Evolutionary conservation across 2,888 invertebrate genomes (phyloP).

Genomic region (Achlya flavicornis): DNA sequence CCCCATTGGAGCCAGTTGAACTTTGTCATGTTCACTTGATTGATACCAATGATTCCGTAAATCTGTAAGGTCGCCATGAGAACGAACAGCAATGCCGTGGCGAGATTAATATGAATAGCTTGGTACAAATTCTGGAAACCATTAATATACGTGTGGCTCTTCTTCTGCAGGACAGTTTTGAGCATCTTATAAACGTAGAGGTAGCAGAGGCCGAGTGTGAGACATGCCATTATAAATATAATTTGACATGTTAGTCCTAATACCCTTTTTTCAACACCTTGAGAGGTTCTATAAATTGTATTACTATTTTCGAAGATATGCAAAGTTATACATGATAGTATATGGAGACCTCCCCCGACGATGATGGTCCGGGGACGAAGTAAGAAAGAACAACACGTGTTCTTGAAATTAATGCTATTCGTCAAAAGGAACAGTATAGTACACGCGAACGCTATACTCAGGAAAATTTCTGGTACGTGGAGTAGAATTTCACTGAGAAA

Average conservation of each 20-base stretch:
- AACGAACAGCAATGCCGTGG: constrained; percentile 92
- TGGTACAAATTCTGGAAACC: constrained; percentile 92
- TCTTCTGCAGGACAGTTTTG: constrained; percentile 88
- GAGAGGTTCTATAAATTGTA: constrained; percentile 73
- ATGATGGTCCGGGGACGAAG: constrained; percentile 92
- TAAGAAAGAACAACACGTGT: constrained; percentile 86
- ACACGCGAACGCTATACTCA: constrained; percentile 95
- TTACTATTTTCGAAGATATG: constrained; percentile 89
- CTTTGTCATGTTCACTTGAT: constrained; percentile 84
- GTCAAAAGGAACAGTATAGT: constrained; percentile 93
- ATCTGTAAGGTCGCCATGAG: constrained; percentile 92
- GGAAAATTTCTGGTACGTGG: constrained; percentile 92
- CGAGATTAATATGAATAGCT: constrained; percentile 95
- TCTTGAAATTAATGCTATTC: constrained; percentile 90
- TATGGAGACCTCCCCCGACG: constrained; percentile 90
- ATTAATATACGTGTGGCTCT: constrained; percentile 91
- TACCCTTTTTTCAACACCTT: constrained; percentile 83
- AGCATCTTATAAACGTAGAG: constrained; percentile 92
- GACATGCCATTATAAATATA: constrained; percentile 93
- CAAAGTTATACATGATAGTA: constrained; percentile 91
- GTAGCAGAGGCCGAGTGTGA: constrained; percentile 93
- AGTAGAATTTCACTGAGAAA: constrained; percentile 92
- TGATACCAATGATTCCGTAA: constrained; percentile 86
- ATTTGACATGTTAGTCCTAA: constrained; percentile 92
- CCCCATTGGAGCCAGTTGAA: constrained; percentile 96